Evolutionary conservation across 2,113 vertebrate genomes (phyloP).

Genomic region (Tachysurus fulvidraco): DNA sequence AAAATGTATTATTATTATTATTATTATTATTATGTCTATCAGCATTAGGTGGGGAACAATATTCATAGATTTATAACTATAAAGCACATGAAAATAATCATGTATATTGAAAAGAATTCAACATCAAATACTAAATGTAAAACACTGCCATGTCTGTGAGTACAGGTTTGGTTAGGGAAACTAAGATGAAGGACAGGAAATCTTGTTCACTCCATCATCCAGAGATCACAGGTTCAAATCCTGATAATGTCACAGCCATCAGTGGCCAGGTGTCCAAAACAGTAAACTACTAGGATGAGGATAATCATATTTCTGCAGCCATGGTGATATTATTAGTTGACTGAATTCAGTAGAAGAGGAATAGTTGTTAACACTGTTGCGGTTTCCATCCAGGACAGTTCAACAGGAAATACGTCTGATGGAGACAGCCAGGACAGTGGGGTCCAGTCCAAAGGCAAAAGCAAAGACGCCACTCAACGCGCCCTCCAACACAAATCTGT

Average conservation of each 20-base stretch:
- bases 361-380: conserved; percentile 12
- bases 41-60: neutral
- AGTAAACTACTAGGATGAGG: neutral
- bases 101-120: neutral
- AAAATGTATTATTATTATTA: no score
- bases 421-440: conserved; percentile 92
- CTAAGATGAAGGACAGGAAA: neutral
- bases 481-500: conserved; percentile 87
- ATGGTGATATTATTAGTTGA: neutral
- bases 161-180: neutral
- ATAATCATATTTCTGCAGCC: neutral
- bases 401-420: conserved; percentile 91
- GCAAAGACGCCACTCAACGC: conserved; percentile 87
- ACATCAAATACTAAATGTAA: neutral
- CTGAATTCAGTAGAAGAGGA: neutral
- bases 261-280: neutral
- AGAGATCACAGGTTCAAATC: neutral
- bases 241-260: neutral
- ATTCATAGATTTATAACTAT: neutral
- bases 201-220: neutral
- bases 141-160: neutral
- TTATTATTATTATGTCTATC: no score
- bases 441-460: conserved; percentile 81
- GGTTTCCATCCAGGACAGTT: conserved; percentile 83
- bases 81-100: neutral